Evolutionary conservation across 2,888 invertebrate species (phyloP).

Genomic region (Nephrotoma appendiculata): DNA sequence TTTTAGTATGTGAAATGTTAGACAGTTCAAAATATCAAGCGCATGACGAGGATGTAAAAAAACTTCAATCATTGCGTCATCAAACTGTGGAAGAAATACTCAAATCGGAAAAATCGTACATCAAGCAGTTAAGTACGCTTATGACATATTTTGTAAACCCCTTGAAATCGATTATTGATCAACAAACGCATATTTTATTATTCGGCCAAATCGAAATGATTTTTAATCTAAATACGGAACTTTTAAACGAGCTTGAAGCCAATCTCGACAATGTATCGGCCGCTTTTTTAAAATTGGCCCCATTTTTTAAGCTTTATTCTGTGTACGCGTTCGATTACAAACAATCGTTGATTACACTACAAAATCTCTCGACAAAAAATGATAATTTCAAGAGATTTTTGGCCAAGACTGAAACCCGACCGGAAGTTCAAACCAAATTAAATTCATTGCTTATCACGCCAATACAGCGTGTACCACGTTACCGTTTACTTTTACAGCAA

Average conservation of each 20-base stretch:
- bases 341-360: constrained; percentile 40
- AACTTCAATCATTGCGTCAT: constrained; percentile 26
- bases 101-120: constrained; percentile 52
- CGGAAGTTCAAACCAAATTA: constrained; percentile 54
- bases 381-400: constrained; percentile 41
- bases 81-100: constrained; percentile 54
- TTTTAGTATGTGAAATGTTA: constrained; percentile 40
- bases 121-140: constrained; percentile 48
- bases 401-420: constrained; percentile 46
- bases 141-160: constrained; percentile 49
- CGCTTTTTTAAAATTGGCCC: constrained; percentile 55
- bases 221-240: constrained; percentile 45
- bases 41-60: constrained; percentile 17
- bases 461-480: constrained; percentile 64
- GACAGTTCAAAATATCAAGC: constrained; percentile 22
- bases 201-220: constrained; percentile 51
- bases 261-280: constrained; percentile 42
- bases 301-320: constrained; percentile 64
- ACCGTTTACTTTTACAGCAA: constrained; percentile 55
- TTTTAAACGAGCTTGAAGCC: constrained; percentile 40
- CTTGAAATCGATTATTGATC: constrained; percentile 36
- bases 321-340: constrained; percentile 62
- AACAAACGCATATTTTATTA: constrained; percentile 36
- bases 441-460: constrained; percentile 61
- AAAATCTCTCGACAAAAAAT: constrained; percentile 38